phyloP scores from a whole-genome alignment of 1,140 invertebrate genomes.

The Scaptomyza montana region DNA sequence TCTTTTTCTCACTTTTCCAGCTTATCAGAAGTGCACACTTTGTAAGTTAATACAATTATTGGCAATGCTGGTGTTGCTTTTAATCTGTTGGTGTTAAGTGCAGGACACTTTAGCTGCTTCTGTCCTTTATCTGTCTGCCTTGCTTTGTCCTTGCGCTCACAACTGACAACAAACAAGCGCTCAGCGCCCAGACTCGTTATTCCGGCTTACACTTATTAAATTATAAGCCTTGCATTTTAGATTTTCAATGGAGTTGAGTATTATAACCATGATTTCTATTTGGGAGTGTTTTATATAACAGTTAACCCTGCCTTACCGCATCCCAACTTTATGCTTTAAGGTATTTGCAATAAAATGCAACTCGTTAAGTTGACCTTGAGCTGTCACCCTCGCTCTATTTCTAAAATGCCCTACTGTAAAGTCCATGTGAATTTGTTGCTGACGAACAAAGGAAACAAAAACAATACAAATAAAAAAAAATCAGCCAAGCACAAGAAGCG shows the following conservation, averaged over 20 bases:
- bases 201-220: conserved; percentile 35
- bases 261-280: conserved; percentile 34
- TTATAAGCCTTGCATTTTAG: conserved; percentile 18
- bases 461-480: conserved; percentile 21
- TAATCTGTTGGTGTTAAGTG: no score
- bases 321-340: not conserved
- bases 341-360: not conserved
- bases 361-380: conserved; percentile 40
- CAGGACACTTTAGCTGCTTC: no score
- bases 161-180: conserved; percentile 4
- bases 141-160: not conserved
- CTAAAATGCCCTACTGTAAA: not conserved
- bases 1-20: no score
- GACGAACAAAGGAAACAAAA: conserved; percentile 27
- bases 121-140: no score
- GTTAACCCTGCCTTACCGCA: not conserved
- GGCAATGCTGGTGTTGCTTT: no score
- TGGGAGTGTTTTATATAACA: conserved; percentile 13
- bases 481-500: conserved; percentile 26
- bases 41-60: no score
- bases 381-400: conserved; percentile 20
- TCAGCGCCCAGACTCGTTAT: not conserved
- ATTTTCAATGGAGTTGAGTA: conserved; percentile 4
- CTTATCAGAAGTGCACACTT: no score
- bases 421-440: conserved; percentile 32